phyloP scores from a whole-genome alignment of 2,797 vertebrate genomes.

The Lutjanus campechanus region DNA sequence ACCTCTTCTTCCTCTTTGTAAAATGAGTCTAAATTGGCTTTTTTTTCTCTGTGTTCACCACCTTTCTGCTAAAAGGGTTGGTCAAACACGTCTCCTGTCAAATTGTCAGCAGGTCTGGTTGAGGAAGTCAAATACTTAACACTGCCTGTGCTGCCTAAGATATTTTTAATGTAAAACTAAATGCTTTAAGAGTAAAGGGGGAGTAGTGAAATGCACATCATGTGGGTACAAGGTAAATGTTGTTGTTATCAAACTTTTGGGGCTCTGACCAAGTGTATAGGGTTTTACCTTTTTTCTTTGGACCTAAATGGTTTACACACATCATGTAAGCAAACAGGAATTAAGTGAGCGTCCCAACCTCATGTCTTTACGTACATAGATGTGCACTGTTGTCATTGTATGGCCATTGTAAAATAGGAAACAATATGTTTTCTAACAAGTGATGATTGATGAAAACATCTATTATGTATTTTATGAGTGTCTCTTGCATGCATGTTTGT shows the following conservation, averaged over 20 bases:
- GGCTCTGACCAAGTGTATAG: no score
- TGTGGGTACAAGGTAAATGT: no score
- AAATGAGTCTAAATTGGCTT: not conserved
- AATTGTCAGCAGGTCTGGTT: slow-evolving; percentile 30
- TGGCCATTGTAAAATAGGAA: not conserved
- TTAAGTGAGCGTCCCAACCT: not conserved
- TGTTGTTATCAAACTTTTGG: no score
- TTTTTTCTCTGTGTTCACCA: slow-evolving; percentile 11
- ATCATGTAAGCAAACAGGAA: not conserved
- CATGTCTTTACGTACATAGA: no score
- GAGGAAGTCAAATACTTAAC: slow-evolving; percentile 17
- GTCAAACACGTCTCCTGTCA: slow-evolving; percentile 44
- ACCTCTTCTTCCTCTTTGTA: slow-evolving; percentile 4
- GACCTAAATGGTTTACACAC: not conserved
- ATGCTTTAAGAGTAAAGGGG: not conserved
- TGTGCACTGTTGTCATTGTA: no score
- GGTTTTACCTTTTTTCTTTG: no score
- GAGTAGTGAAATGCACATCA: no score
- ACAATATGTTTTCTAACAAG: not conserved
- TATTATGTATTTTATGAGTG: not conserved
- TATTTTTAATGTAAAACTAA: not conserved
- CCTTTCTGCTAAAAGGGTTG: slow-evolving; percentile 1
- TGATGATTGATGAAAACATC: not conserved
- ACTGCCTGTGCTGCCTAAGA: not conserved
- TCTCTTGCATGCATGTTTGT: no score